These are phyloP conservation scores for Spea hammondii DNA, from an alignment of 2,797 vertebrate genomes.

Conservation along the genomic window DNA sequence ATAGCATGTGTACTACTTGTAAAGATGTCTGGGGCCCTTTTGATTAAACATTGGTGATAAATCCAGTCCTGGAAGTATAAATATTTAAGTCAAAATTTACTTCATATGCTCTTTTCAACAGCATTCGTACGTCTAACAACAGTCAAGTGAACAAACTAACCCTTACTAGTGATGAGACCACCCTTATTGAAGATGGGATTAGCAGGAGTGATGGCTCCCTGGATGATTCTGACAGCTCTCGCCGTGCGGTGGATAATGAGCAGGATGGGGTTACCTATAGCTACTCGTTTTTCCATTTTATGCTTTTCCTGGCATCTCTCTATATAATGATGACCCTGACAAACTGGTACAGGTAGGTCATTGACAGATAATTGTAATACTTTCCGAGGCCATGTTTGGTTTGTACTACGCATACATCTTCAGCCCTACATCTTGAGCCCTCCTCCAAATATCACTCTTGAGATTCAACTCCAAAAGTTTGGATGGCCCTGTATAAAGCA, in stretches of 20 bases:
- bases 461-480: too few relatives aligned
- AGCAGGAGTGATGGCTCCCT: conserved; percentile 73
- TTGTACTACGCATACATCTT: too few relatives aligned
- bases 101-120: conserved; percentile 52
- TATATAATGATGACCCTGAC: conserved; percentile 99
- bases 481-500: too few relatives aligned
- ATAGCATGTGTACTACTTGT: too few relatives aligned
- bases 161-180: conserved; percentile 89
- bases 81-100: neutral
- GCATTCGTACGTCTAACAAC: conserved; percentile 93
- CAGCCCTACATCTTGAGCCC: too few relatives aligned
- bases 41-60: too few relatives aligned
- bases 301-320: conserved; percentile 95
- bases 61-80: too few relatives aligned
- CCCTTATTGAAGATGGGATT: conserved; percentile 89
- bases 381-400: too few relatives aligned
- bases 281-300: conserved; percentile 98
- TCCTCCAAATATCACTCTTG: too few relatives aligned
- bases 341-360: conserved; percentile 90
- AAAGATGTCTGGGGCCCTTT: too few relatives aligned
- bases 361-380: neutral
- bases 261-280: conserved; percentile 94
- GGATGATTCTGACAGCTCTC: conserved; percentile 73
- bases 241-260: conserved; percentile 89
- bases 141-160: conserved; percentile 95